Percentiles rank a stretch among this genome's conserved stretches.
Evolutionary conservation across 2,888 invertebrate species (phyloP).

Genomic region (Drosophila mimetica): DNA sequence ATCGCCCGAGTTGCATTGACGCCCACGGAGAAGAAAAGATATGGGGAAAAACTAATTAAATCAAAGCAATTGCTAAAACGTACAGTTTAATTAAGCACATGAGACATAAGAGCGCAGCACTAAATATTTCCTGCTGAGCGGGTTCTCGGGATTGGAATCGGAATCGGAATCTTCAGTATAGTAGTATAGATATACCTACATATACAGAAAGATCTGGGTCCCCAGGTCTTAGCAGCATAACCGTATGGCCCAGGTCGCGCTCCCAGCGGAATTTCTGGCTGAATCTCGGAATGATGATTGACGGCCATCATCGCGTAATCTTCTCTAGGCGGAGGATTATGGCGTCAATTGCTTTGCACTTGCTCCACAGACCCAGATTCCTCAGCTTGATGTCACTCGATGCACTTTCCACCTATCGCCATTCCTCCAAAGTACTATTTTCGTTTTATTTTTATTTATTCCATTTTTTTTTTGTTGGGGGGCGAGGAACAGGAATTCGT

Average conservation of each 20-base stretch:
- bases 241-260: neutral
- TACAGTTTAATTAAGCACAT: conserved; percentile 67
- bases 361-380: conserved; percentile 82
- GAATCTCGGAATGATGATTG: conserved; percentile 65
- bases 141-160: conserved; percentile 11
- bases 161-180: neutral
- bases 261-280: conserved; percentile 17
- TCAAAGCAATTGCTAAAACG: conserved; percentile 67
- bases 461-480: conserved; percentile 16
- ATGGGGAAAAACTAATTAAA: conserved; percentile 61
- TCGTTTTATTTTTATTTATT: conserved; percentile 44
- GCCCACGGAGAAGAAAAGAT: conserved; percentile 14
- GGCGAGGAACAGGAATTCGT: conserved; percentile 6
- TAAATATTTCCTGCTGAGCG: conserved; percentile 74
- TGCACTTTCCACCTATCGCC: conserved; percentile 3
- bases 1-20: conserved; percentile 15
- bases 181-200: too few species aligned
- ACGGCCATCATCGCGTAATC: conserved; percentile 67
- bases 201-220: neutral
- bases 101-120: conserved; percentile 24
- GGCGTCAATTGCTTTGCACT: conserved; percentile 83
- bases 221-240: neutral
- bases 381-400: conserved; percentile 27
- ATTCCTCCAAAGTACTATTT: conserved; percentile 1
- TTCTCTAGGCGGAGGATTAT: conserved; percentile 35